A percentile compares a stretch with the other conserved stretches of the same genome.
Evolutionary conservation across 2,113 vertebrate genomes (phyloP).

Genomic region (Xerus inauris): DNA sequence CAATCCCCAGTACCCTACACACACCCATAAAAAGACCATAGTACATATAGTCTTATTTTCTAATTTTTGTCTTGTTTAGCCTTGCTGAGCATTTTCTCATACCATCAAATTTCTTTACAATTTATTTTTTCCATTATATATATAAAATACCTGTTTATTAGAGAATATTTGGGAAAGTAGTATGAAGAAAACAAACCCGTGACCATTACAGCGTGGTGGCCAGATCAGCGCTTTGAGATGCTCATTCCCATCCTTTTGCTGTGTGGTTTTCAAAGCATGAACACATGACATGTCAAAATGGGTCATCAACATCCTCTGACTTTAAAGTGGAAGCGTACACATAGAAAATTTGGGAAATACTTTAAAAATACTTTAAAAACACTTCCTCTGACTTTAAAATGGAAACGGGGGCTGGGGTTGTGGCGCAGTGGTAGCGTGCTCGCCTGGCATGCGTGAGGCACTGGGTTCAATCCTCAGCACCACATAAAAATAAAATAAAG

Average conservation of each 20-base stretch:
- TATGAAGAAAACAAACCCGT: neutral
- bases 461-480: no score
- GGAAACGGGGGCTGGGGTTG: no score
- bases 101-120: neutral
- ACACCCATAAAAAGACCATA: neutral
- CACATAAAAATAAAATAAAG: no score
- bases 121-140: neutral
- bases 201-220: neutral
- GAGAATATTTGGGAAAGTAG: neutral
- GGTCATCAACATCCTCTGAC: neutral
- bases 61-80: neutral
- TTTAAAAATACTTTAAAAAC: no score
- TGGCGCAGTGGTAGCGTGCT: no score
- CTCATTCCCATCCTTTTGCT: neutral
- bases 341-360: slow-evolving; percentile 40
- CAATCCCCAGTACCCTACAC: no score
- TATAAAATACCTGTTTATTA: neutral
- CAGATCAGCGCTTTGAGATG: neutral
- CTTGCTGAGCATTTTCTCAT: neutral
- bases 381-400: no score
- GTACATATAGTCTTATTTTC: neutral
- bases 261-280: neutral
- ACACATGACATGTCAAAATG: neutral
- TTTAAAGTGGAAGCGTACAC: slow-evolving; percentile 33
- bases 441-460: no score